Conservation (phyloP, 2,888 invertebrate species). For the Hirtodrosophila confusa region DNA sequence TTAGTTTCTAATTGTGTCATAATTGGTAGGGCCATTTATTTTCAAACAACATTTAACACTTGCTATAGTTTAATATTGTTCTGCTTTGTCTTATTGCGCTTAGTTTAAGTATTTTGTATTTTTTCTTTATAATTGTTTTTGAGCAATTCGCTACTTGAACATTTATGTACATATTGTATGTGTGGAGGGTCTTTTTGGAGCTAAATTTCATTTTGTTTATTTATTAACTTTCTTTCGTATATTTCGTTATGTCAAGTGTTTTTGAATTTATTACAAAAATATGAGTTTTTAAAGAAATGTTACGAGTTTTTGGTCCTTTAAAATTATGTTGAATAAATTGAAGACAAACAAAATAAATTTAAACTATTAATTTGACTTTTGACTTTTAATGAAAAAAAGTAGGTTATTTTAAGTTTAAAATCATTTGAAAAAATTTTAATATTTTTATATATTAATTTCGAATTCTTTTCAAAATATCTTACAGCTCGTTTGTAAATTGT, state of each 20-base stretch:
- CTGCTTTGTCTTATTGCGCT: slow-evolving; percentile 13
- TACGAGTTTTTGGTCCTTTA: slow-evolving; percentile 68
- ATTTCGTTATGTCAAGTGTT: slow-evolving; percentile 9
- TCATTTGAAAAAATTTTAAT: not conserved
- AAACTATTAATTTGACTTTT: not conserved
- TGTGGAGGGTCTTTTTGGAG: slow-evolving; percentile 64
- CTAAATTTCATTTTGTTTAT: slow-evolving; percentile 28
- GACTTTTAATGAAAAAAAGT: not conserved
- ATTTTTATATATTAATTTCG: slow-evolving; percentile 19
- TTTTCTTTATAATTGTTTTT: slow-evolving; percentile 26
- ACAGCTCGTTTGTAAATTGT: slow-evolving; percentile 35
- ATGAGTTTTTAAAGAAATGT: slow-evolving; percentile 33
- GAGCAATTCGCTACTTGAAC: slow-evolving; percentile 65
- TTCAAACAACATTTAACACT: slow-evolving; percentile 73
- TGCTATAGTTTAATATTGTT: slow-evolving; percentile 45
- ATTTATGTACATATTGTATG: slow-evolving; percentile 55
- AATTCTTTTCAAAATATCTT: slow-evolving; percentile 37
- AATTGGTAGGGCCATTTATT: slow-evolving; percentile 25
- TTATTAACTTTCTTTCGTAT: slow-evolving; percentile 2
- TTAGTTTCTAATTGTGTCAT: slow-evolving; percentile 24
- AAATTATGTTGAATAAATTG: slow-evolving; percentile 56
- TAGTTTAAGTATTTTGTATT: slow-evolving; percentile 15
- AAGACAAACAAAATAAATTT: slow-evolving; percentile 7
- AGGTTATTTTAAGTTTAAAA: not conserved
- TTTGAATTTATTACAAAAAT: slow-evolving; percentile 41